phyloP scores from a whole-genome alignment of 2,888 invertebrate genomes.

The Acleris laterana region DNA sequence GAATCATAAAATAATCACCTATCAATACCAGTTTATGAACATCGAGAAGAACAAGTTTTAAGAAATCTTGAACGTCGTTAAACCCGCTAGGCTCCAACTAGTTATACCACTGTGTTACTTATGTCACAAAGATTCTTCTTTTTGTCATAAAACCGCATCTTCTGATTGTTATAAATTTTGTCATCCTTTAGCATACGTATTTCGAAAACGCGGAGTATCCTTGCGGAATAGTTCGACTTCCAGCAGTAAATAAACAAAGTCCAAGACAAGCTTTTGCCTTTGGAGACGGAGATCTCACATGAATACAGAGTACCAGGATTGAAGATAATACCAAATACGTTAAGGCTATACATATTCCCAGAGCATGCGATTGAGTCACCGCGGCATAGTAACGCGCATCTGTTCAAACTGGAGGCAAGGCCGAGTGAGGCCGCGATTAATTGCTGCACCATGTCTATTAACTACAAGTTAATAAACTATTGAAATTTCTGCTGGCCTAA shows the following conservation, averaged over 20 bases:
- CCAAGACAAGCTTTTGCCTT: not conserved
- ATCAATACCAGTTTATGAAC: not conserved
- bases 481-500: conserved; percentile 13
- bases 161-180: no score
- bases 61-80: conserved; percentile 2
- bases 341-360: conserved; percentile 31
- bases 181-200: no score
- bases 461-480: conserved; percentile 31
- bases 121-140: not conserved
- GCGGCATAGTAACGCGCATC: conserved; percentile 53
- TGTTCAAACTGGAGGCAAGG: conserved; percentile 70
- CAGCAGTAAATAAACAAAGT: no score
- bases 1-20: not conserved
- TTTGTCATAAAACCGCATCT: no score
- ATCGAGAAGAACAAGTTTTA: not conserved
- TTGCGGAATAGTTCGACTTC: no score
- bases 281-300: not conserved
- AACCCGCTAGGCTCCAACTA: not conserved
- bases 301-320: conserved; percentile 27
- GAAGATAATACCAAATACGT: conserved; percentile 34
- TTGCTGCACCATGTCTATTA: conserved; percentile 49
- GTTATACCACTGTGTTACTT: no score
- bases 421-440: conserved; percentile 63
- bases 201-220: no score
- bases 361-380: conserved; percentile 25